These are phyloP conservation scores for Blennius ocellaris DNA, from an alignment of 2,113 vertebrate species.

Conservation along the genomic window DNA sequence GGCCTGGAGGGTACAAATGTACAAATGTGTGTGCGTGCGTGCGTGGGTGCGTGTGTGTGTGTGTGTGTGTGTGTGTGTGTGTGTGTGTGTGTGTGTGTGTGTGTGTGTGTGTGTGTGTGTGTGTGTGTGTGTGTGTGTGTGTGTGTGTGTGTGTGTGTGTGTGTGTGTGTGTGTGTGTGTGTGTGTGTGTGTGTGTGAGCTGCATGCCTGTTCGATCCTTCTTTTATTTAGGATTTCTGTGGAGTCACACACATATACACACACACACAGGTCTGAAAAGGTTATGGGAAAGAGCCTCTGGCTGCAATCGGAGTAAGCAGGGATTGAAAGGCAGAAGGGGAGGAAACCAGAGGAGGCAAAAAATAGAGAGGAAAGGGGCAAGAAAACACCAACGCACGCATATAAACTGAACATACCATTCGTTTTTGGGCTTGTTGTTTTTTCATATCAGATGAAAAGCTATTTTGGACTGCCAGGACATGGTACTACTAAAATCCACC, in stretches of 20 bases:
- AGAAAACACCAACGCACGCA: slow-evolving; percentile 20
- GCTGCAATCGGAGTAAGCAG: slow-evolving; percentile 21
- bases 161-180: background rate
- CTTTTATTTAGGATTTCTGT: slow-evolving; percentile 50
- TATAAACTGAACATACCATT: slow-evolving; percentile 10
- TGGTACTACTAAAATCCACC: slow-evolving; percentile 10
- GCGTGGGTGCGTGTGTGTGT: too few relatives aligned
- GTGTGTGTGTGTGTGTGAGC: slow-evolving; percentile 9
- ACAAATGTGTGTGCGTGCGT: background rate
- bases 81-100: slow-evolving; percentile 2
- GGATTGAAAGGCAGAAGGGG: background rate
- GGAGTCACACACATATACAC: slow-evolving; percentile 45
- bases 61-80: background rate
- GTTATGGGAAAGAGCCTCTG: slow-evolving; percentile 71
- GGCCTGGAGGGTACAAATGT: slow-evolving; percentile 37
- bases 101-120: slow-evolving; percentile 6
- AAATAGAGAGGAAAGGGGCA: slow-evolving; percentile 12
- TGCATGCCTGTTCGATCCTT: slow-evolving; percentile 32
- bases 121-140: background rate
- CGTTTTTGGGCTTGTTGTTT: background rate
- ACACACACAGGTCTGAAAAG: slow-evolving; percentile 57
- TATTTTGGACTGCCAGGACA: slow-evolving; percentile 5
- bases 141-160: slow-evolving; percentile 2
- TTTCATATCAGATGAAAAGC: slow-evolving; percentile 9
- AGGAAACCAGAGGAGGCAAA: slow-evolving; percentile 12